Evolutionary conservation across 1,140 invertebrate genomes (phyloP).

Genomic region (Ctenoplectra terminalis): DNA sequence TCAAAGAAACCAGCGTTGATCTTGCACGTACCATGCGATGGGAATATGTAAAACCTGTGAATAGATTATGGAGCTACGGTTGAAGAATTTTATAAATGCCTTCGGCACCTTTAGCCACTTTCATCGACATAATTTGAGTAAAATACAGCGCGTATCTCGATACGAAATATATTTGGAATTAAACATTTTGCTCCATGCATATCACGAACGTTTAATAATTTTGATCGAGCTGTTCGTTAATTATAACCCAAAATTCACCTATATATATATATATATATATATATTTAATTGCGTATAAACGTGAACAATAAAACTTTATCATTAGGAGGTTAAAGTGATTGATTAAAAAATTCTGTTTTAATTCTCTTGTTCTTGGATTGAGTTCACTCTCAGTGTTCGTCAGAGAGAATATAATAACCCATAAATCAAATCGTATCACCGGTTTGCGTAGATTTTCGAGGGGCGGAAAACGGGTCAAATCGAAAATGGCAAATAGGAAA

Average conservation of each 20-base stretch:
- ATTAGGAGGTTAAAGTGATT: background rate
- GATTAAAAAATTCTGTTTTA: too few species aligned
- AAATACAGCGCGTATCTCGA: background rate
- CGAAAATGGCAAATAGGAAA: conserved; percentile 27
- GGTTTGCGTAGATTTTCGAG: background rate
- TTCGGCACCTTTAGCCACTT: too few species aligned
- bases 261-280: too few species aligned
- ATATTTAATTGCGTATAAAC: too few species aligned
- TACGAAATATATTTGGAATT: background rate
- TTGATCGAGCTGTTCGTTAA: background rate
- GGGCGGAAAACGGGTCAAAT: background rate
- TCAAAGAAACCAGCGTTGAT: too few species aligned
- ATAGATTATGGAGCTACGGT: too few species aligned
- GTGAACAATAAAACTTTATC: background rate
- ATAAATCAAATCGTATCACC: conserved; percentile 14
- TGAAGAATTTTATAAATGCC: too few species aligned
- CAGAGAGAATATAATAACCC: background rate
- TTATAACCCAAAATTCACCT: background rate
- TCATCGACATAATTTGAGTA: too few species aligned
- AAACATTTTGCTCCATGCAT: background rate
- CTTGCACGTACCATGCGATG: background rate
- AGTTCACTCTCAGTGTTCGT: too few species aligned
- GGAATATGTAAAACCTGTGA: too few species aligned
- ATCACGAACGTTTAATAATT: background rate
- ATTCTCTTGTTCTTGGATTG: too few species aligned